phyloP scores from a whole-genome alignment of 2,113 vertebrate genomes.

The Etia nguti region DNA sequence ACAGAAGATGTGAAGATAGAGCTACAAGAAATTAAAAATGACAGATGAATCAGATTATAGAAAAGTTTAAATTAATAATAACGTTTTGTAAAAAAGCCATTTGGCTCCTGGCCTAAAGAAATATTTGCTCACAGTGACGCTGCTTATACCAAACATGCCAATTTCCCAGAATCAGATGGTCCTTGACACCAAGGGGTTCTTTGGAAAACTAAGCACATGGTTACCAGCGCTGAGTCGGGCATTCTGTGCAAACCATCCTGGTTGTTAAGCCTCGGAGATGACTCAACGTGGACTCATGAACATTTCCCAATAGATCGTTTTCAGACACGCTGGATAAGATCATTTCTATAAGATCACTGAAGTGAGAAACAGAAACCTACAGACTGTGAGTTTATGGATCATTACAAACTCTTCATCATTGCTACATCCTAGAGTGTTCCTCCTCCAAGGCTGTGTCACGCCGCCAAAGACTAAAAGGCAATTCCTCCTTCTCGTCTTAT shows the following conservation, averaged over 20 bases:
- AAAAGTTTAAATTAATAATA: neutral
- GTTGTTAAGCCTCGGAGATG: neutral
- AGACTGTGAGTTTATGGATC: too few relatives aligned
- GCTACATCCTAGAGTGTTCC: neutral
- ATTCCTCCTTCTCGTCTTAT: neutral
- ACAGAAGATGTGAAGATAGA: neutral
- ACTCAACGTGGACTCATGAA: neutral
- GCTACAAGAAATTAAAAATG: neutral
- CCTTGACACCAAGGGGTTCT: neutral
- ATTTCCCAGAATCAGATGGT: neutral
- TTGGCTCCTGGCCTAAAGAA: neutral
- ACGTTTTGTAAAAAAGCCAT: neutral
- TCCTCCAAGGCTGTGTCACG: neutral
- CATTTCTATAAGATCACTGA: neutral
- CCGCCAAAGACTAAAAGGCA: neutral
- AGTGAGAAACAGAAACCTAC: neutral
- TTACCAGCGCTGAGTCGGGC: neutral
- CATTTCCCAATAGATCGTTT: fast-evolving
- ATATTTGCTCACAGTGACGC: neutral
- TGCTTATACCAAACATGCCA: neutral
- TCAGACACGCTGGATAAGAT: fast-evolving
- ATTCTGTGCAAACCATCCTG: neutral
- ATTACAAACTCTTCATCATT: neutral
- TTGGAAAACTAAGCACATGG: neutral
- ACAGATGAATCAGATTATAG: neutral